Evolutionary conservation across 2,888 invertebrate species (phyloP), one percentile per base, ranked within the genome.

Genomic region (Hypena proboscidalis): DNA sequence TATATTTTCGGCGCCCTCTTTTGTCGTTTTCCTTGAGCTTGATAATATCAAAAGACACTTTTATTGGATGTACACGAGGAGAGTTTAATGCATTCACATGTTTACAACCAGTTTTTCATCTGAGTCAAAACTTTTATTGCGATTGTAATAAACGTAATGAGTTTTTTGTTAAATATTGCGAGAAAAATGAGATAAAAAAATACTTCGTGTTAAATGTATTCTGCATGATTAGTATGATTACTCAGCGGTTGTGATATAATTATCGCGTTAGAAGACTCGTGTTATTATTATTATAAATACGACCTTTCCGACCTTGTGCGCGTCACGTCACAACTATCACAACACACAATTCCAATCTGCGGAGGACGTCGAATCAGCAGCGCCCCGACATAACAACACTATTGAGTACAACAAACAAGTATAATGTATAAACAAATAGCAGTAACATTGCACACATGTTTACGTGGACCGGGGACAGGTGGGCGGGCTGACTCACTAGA

Each of bases 401-500:
- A 31, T 17, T 15, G n/a, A 23, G 30, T 17, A 36, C 15, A 27
- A 26, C 30, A 31, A 27, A 9, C n/a, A n/a, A n/a, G n/a, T n/a
- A n/a, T 30, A 14, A 14, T 20, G 14, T 5, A 20, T 23, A 39
- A 33, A 33, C 32, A 32, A 39, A 26, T 21, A 33, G 32, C 6
- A 4, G 17, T 5, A 26, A 15, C 8, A 32, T 17, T 21, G 34
- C 21, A 34, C 20, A 40, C 26, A 46, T 49, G 51, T 63, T 55
- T 50, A 54, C 48, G 19, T 41, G 37, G 35, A 41, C 44, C 56
- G 59, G 55, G 41, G 40, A 43, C 66, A 72, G 71, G 75, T 77
- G 76, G 66, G 70, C 50, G 63, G 32, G 39, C 44, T 76, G 78
- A 77, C 57, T 78, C 76, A 79, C 39, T 40, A 41, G 10, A 9